phyloP scores from a whole-genome alignment of 1,140 invertebrate genomes.

The Hypsibius dujardini region DNA sequence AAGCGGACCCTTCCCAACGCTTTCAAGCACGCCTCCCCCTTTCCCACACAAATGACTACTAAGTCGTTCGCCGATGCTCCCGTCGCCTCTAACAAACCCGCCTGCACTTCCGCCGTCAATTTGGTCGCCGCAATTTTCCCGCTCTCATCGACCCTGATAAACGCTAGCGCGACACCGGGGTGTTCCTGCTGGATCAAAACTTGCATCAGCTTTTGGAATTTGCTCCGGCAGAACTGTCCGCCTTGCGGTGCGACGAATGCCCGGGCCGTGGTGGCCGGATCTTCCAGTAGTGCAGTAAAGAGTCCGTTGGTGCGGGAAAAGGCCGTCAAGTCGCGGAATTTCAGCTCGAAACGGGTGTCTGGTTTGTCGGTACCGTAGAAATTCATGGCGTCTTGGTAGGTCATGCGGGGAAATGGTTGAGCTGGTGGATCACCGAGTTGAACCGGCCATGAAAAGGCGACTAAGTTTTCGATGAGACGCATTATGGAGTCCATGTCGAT shows the following conservation, averaged over 20 bases:
- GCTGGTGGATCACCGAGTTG: too few relatives aligned
- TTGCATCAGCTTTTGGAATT: too few relatives aligned
- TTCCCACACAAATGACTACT: not conserved
- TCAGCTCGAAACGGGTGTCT: slow-evolving; percentile 61
- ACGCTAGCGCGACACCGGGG: too few relatives aligned
- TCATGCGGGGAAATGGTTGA: too few relatives aligned
- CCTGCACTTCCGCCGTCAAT: too few relatives aligned
- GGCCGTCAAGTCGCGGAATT: slow-evolving; percentile 24
- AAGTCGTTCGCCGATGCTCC: not conserved
- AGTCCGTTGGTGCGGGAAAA: not conserved
- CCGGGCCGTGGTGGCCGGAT: not conserved
- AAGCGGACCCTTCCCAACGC: not conserved
- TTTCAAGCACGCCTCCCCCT: not conserved
- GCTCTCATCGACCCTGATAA: too few relatives aligned
- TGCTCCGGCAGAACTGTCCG: slow-evolving; percentile 17
- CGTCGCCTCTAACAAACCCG: too few relatives aligned
- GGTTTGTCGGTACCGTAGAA: slow-evolving; percentile 83
- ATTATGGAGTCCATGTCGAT: slow-evolving; percentile 53
- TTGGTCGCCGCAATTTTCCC: too few relatives aligned
- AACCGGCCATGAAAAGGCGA: slow-evolving; percentile 53
- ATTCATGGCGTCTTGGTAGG: slow-evolving; percentile 59
- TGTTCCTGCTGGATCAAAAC: too few relatives aligned
- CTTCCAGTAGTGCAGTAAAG: not conserved
- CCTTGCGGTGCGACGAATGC: slow-evolving; percentile 20
- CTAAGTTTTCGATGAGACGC: slow-evolving; percentile 56